Evolutionary conservation across 1,140 invertebrate species (phyloP), one percentile per base, ranked within the genome.

Genomic region (Eriocheir sinensis): DNA sequence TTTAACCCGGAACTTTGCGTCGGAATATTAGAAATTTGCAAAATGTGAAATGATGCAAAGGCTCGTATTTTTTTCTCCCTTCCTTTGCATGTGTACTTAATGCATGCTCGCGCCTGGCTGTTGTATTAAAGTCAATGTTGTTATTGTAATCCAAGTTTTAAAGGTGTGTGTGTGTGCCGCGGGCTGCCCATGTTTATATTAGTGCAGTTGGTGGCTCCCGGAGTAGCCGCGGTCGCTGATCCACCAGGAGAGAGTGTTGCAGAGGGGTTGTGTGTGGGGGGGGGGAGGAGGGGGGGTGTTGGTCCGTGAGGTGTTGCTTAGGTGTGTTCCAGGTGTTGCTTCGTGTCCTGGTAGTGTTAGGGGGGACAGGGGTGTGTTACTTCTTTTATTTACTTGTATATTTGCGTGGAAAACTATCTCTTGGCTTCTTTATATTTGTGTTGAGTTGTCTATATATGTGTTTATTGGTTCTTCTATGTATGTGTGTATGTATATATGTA

Each of bases 401-500:
- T 72, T 27, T 72, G 12, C 27, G 12, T 72, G 27, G 12, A 72
- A 12, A 72, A 12, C 12, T 72, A 72, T 72, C 12, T 72, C 12
- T 72, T 12, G 12, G 27, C 27, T 12, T 72, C 12, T 72, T 12
- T 72, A 72, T 72, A 72, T 72, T 12, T 72, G 27, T 72, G 27
- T 72, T 12, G 12, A 72, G 12, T 12, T 72, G 27, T 72, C 12
- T 72, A 72, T 8, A 34, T 85, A 3, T 85, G 17, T 85, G 15
- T 85, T 1, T 17, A 17, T 17, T 15, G 17, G 21, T 8, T 8
- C 40, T 12, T 15, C 34, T 85, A 85, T 85, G 40, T 85, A 85
- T 85, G 40, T 85, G 40, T 85, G 40, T 85, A 85, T 85, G 40
- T 85, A 85, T 85, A 85, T 85, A 85, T 85, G 40, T n/a, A n/a